Evolutionary conservation across 92 coral and sea anemone species (phyloP).

Genomic region (Parazoanthus atlanticus): DNA sequence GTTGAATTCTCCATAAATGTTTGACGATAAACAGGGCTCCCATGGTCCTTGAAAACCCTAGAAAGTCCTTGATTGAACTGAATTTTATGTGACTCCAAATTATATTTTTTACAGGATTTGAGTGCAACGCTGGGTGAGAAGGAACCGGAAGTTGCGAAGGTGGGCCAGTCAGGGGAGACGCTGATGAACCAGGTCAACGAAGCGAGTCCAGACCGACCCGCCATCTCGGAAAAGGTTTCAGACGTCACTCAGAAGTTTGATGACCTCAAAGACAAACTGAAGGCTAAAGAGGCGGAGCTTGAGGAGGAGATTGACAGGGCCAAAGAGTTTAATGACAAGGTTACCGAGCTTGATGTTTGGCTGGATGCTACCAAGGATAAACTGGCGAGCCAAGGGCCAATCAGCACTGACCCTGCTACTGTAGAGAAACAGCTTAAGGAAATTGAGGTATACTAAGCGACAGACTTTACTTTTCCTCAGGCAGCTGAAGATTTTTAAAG

Average conservation of each 20-base stretch:
- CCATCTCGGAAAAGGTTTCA: constrained; percentile 79
- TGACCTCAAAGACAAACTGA: constrained; percentile 83
- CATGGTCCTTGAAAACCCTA: no score
- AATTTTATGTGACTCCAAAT: no score
- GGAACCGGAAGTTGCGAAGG: constrained; percentile 84
- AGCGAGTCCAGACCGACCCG: constrained; percentile 79
- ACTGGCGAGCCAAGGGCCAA: constrained; percentile 71
- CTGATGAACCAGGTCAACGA: constrained; percentile 84
- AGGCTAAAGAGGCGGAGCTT: constrained; percentile 78
- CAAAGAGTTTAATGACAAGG: constrained; percentile 79
- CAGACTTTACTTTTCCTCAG: neutral
- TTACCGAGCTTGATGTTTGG: constrained; percentile 82
- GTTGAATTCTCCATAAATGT: no score
- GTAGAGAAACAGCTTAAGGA: constrained; percentile 79
- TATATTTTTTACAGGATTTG: constrained; percentile 54
- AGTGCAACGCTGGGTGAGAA: constrained; percentile 66
- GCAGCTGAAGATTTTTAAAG: neutral
- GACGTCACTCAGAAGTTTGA: constrained; percentile 77
- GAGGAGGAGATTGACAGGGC: constrained; percentile 77
- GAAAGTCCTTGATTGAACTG: no score
- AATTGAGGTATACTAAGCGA: constrained; percentile 61
- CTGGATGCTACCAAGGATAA: constrained; percentile 69
- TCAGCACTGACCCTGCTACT: constrained; percentile 80
- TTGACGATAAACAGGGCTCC: no score
- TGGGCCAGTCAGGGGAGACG: constrained; percentile 79